These are phyloP conservation scores for Crotophaga sulcirostris DNA, from an alignment of 2,113 vertebrate species.

Conservation along the genomic window DNA sequence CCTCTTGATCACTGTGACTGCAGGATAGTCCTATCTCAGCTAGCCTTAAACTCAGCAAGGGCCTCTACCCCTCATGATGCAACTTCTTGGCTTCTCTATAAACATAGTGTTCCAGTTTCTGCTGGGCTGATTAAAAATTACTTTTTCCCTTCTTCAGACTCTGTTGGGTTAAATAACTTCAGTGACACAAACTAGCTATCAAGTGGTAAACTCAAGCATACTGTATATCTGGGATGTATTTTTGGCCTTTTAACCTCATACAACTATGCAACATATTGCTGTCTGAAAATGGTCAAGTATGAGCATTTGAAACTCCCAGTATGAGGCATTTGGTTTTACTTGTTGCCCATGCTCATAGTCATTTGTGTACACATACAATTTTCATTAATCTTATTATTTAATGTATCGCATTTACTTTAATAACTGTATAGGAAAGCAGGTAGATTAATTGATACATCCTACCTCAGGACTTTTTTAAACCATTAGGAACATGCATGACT, in stretches of 20 bases:
- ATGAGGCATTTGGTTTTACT: not conserved
- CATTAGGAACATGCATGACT: constrained; percentile 19
- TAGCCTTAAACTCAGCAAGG: not conserved
- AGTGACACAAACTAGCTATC: not conserved
- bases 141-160: not conserved
- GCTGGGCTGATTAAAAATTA: not conserved
- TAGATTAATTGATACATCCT: constrained; percentile 30
- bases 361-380: not conserved
- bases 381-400: constrained; percentile 24
- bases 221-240: not conserved
- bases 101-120: not conserved
- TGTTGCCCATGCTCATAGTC: not conserved
- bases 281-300: not conserved
- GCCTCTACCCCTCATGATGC: not conserved
- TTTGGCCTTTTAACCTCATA: not conserved
- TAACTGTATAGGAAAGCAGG: constrained; percentile 1
- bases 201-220: not conserved
- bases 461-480: constrained; percentile 38
- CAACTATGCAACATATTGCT: not conserved
- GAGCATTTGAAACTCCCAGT: not conserved
- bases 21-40: not conserved
- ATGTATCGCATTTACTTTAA: constrained; percentile 7
- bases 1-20: not conserved
- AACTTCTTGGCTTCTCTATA: not conserved
- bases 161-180: not conserved